Base-by-base conservation (phyloP, 2,797 vertebrate species). In the Cyclura pinguis region DNA sequence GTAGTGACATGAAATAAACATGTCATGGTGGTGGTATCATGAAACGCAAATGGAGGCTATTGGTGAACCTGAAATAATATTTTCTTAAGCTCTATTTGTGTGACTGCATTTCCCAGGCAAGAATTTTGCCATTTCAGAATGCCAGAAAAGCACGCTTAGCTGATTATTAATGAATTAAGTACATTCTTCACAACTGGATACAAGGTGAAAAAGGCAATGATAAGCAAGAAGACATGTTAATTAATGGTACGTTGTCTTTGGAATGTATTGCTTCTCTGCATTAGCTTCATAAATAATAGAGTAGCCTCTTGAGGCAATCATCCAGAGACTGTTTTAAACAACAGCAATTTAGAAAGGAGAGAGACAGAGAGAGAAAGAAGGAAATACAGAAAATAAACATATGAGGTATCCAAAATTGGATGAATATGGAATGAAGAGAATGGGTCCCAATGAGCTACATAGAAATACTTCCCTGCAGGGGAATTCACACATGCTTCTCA, bases 211-310 rank as follows among this genome's bases (percentile, higher is more conserved):
- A 95, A 92, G 47, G 24, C 52, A 73, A 8, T 78, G 87, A 94
- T 92, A 95, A 95, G 82, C 83, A 93, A 93, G 87, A 91, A 94
- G 91, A 94, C 87, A 35, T 22, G 80, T 92, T 96, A 96, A 96
- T 96, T 96, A 96, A 96, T 92, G 86, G 59, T 80, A 18, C 81
- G 7, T 93, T 91, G 88, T 96, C 86, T 84, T 94, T 78, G 67
- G 89, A 93, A 96, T 92, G 80, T 80, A 95, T 64, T 94, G 91
- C 29, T 95, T 96, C 95, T 93, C 92, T 95, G 78, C 76, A 82
- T 89, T 91, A 89, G 50, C 83, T 29, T 91, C 88, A 92, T 95
- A 95, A 96, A 95, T 96, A 96, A 96, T 95, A 94, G 85, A 96
- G 78, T 88, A 96, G 93, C 86, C 89, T 95, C 94, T 90, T 88